Base-by-base conservation (phyloP, 2,113 vertebrate genomes). In the Grammomys surdaster region DNA sequence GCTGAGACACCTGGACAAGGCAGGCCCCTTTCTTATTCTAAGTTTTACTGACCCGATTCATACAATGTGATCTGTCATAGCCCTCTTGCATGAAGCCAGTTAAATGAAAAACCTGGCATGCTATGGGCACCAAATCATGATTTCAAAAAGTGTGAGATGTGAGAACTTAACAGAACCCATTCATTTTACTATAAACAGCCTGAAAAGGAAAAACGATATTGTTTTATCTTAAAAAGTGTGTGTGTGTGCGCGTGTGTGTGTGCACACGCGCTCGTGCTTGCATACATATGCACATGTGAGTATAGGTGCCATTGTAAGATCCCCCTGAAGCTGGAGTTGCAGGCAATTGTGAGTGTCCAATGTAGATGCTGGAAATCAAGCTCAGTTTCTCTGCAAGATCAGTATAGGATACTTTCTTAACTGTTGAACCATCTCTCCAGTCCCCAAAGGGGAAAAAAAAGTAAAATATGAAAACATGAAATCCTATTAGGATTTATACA, bases 251-350 rank as follows among this genome's bases (percentile, higher is more conserved):
- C 51, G 26, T 28, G 46, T 77, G 46, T 48, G 33, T 48, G 75
- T 5, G 11, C 0, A 33, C 3, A 36, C 5, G 17, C 56, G 3
- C 56, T 17, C 12, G 16, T 17, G 12, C 6, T 7, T 31, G 14
- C 12, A 31, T 33, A 33, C 22, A 46, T 46, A 65, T 19, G 4
- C 16, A 20, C 82, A 33, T 65, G 26, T 31, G 12, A 84, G 22
- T 28, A 20, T 60, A 14, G 51, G 13, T 40, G 12, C 7, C 56
- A 60, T 84, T 0, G 13, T 40, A 84, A n/a, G n/a, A 84, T 84
- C 7, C 1, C 56, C 36, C 6, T 43, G 56, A 22, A 60, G 80
- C 22, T 17, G 7, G 36, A 60, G n/a, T 60, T 84, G 14, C 54
- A 60, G 81, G n/a, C 3, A 26, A 24, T 28, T 63, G 56, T 63